Evolutionary conservation across 2,797 vertebrate species (phyloP).

Genomic region (Halcyon leucocephala): DNA sequence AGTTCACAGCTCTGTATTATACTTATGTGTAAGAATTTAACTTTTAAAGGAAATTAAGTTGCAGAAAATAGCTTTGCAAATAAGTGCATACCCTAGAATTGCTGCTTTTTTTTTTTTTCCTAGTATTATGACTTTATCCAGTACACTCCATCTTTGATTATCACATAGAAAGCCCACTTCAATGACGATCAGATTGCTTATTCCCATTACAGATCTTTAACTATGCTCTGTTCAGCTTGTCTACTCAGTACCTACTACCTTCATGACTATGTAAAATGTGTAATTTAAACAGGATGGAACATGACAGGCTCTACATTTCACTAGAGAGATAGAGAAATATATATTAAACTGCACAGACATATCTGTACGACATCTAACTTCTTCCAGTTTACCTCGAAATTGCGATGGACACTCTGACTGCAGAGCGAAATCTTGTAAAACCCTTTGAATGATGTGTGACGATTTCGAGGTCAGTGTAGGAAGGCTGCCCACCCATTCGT

Average conservation of each 20-base stretch:
- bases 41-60: background rate
- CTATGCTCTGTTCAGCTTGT: background rate
- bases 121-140: background rate
- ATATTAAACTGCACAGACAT: background rate
- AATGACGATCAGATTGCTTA: background rate
- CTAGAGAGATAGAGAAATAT: background rate
- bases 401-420: conserved; percentile 90
- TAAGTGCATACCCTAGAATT: background rate
- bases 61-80: background rate
- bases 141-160: background rate
- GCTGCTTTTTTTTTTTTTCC: background rate
- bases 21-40: background rate
- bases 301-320: background rate
- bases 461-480: conserved; percentile 80
- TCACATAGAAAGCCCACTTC: background rate
- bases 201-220: background rate
- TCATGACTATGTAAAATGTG: background rate
- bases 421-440: conserved; percentile 91
- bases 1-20: background rate
- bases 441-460: conserved; percentile 81
- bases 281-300: background rate
- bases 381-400: conserved; percentile 87
- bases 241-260: background rate
- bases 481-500: conserved; percentile 89
- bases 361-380: background rate